Percentiles rank a stretch among this genome's conserved stretches.
Conservation (phyloP, 1,140 invertebrate genomes). For the Meloidogyne hapla region DNA sequence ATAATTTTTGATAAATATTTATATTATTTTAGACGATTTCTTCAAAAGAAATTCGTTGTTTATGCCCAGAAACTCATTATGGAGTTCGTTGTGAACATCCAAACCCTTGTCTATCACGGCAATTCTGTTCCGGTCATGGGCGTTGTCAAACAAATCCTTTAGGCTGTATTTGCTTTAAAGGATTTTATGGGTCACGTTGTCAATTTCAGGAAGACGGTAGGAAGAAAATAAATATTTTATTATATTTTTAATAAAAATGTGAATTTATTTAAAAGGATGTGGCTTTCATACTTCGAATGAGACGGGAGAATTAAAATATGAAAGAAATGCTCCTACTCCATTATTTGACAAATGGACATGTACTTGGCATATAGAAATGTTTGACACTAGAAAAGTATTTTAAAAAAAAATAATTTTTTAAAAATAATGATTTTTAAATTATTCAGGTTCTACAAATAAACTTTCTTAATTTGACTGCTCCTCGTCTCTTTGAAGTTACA, state of each 20-base stretch:
- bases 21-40: conserved; percentile 32
- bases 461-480: conserved; percentile 30
- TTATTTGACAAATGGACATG: conserved; percentile 33
- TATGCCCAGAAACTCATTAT: conserved; percentile 26
- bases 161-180: conserved; percentile 37
- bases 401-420: conserved; percentile 23
- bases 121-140: conserved; percentile 37
- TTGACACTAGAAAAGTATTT: conserved; percentile 45
- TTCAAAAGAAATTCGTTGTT: conserved; percentile 15
- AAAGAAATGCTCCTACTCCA: conserved; percentile 4
- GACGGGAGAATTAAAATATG: conserved; percentile 41
- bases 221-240: background rate
- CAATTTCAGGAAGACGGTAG: conserved; percentile 41
- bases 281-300: conserved; percentile 39
- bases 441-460: conserved; percentile 31
- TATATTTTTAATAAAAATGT: too few species aligned
- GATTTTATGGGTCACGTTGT: conserved; percentile 37
- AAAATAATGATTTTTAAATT: background rate
- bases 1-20: background rate
- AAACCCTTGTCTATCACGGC: conserved; percentile 28
- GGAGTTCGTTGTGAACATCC: conserved; percentile 31
- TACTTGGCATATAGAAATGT: conserved; percentile 42
- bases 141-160: conserved; percentile 16
- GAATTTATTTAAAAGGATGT: conserved; percentile 29
- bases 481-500: conserved; percentile 34